phyloP scores from a whole-genome alignment of 30 jellyfish, hydroid and myxozoan species.

The Cassiopea xamachana region DNA sequence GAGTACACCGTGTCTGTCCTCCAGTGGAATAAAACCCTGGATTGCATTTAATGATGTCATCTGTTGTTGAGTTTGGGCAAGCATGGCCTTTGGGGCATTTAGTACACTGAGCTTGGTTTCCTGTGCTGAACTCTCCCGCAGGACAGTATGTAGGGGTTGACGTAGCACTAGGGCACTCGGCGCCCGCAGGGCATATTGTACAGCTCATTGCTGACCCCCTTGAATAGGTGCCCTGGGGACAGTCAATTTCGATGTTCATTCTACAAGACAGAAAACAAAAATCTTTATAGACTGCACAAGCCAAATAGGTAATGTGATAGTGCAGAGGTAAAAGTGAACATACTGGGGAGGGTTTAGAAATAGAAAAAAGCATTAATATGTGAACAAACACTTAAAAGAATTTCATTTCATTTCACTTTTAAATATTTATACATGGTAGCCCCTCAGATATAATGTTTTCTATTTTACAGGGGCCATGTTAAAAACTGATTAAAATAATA shows the following conservation, averaged over 20 bases:
- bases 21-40: conserved; percentile 89
- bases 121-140: conserved; percentile 86
- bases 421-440: too few relatives aligned
- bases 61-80: conserved; percentile 82
- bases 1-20: conserved; percentile 66
- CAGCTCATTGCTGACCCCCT: conserved; percentile 67
- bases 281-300: not conserved
- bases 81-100: conserved; percentile 89
- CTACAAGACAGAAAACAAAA: not conserved
- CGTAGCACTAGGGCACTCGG: conserved; percentile 78
- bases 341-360: too few relatives aligned
- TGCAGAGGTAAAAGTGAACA: too few relatives aligned
- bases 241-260: conserved; percentile 44
- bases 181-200: conserved; percentile 90
- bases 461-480: too few relatives aligned
- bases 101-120: conserved; percentile 83
- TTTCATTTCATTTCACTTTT: too few relatives aligned
- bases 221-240: conserved; percentile 76
- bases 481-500: too few relatives aligned
- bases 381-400: too few relatives aligned
- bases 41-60: conserved; percentile 51
- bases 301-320: too few relatives aligned
- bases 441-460: too few relatives aligned
- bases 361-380: too few relatives aligned
- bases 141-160: conserved; percentile 74